Conservation (phyloP, 2,113 vertebrate species). For the Himantopus leucocephalus region DNA sequence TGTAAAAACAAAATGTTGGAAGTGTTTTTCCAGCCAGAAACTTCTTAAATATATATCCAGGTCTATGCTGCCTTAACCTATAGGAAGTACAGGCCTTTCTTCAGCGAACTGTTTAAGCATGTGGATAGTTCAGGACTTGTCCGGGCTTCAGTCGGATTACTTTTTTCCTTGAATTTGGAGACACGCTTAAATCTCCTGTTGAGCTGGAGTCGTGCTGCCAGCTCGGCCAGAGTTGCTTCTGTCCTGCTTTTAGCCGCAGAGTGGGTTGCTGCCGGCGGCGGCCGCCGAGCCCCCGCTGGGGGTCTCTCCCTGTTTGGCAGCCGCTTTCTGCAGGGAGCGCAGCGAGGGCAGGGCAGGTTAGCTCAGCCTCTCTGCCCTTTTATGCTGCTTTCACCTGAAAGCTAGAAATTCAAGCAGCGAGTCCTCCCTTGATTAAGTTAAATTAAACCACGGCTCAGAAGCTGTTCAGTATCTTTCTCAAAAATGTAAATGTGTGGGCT, state of each 20-base stretch:
- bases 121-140: neutral
- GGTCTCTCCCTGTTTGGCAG: neutral
- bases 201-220: neutral
- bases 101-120: neutral
- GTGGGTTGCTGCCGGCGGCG: accelerated
- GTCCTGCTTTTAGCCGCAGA: neutral
- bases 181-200: accelerated
- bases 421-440: neutral
- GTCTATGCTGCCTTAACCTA: neutral
- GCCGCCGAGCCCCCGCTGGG: accelerated
- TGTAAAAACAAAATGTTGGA: neutral
- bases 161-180: neutral
- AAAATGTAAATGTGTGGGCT: neutral
- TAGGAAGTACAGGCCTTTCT: neutral
- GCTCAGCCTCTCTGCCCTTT: neutral
- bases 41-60: neutral
- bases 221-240: accelerated
- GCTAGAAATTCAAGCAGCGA: neutral
- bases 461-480: neutral
- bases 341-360: too few relatives aligned
- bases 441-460: neutral
- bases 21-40: neutral
- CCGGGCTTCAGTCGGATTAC: neutral
- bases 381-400: neutral
- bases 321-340: neutral